phyloP scores from a whole-genome alignment of 2,113 vertebrate species.

The Tauraco erythrolophus region DNA sequence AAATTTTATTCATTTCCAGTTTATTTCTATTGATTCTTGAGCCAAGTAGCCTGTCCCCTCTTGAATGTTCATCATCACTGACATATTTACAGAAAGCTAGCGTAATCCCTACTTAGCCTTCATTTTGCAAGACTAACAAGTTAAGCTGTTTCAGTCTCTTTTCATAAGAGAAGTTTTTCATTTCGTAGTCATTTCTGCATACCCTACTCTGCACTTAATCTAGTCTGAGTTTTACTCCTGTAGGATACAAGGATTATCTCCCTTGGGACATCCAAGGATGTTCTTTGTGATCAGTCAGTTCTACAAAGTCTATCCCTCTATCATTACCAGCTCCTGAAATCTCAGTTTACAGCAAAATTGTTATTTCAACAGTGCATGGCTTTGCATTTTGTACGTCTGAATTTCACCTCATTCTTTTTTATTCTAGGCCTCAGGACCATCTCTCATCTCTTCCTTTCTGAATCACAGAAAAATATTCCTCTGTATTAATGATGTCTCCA shows the following conservation, averaged over 20 bases:
- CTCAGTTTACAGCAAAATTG: neutral
- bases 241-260: neutral
- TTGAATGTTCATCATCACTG: neutral
- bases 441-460: neutral
- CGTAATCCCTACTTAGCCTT: neutral
- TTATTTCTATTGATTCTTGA: neutral
- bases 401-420: neutral
- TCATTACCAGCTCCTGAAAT: neutral
- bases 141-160: neutral
- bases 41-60: neutral
- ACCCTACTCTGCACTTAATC: neutral
- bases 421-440: neutral
- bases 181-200: neutral
- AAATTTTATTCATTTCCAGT: neutral
- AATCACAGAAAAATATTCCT: neutral
- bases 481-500: neutral
- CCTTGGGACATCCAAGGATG: neutral
- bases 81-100: neutral
- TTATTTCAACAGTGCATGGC: neutral
- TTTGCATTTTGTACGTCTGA: neutral
- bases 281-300: neutral
- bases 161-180: neutral
- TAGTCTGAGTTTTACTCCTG: neutral
- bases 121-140: conserved; percentile 3
- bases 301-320: neutral